Evolutionary conservation across 2,888 invertebrate genomes (phyloP).

Genomic region (Odontocerum albicorne): DNA sequence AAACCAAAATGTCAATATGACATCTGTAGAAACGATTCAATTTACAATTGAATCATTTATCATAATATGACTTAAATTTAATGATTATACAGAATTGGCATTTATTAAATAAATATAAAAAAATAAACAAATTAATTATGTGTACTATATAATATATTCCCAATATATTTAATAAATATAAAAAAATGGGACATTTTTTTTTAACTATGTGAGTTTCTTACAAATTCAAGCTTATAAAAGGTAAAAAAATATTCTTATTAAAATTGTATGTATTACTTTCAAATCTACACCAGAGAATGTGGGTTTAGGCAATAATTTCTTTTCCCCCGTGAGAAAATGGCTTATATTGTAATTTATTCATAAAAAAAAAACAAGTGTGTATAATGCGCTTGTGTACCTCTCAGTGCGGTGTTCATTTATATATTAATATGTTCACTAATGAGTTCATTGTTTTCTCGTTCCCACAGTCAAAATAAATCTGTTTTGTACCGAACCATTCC

Average conservation of each 20-base stretch:
- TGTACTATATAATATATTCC: too few relatives aligned
- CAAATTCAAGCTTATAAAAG: slow-evolving; percentile 1
- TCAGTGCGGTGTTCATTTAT: slow-evolving; percentile 28
- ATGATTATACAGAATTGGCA: too few relatives aligned
- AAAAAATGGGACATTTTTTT: too few relatives aligned
- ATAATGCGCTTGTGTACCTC: slow-evolving; percentile 29
- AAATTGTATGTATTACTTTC: slow-evolving; percentile 1
- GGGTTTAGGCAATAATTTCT: slow-evolving; percentile 8
- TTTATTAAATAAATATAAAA: too few relatives aligned
- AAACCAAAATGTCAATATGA: slow-evolving; percentile 25
- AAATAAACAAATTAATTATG: too few relatives aligned
- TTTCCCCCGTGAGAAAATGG: slow-evolving; percentile 21
- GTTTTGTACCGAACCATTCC: slow-evolving; percentile 25
- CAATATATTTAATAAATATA: too few relatives aligned
- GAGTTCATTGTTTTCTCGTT: slow-evolving; percentile 36
- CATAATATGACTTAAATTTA: too few relatives aligned
- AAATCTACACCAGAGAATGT: too few relatives aligned
- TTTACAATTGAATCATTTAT: too few relatives aligned
- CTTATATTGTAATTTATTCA: slow-evolving; percentile 34
- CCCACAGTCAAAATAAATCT: slow-evolving; percentile 35
- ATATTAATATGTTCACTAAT: slow-evolving; percentile 35
- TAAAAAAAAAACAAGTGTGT: slow-evolving; percentile 29
- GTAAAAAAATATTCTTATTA: slow-evolving; percentile 22
- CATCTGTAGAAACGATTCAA: slow-evolving; percentile 16
- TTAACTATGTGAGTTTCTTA: background rate